A percentile compares a stretch with the other conserved stretches of the same genome.
phyloP scores from a whole-genome alignment of 2,888 invertebrate genomes.

The Amphipyra tragopoginis region DNA sequence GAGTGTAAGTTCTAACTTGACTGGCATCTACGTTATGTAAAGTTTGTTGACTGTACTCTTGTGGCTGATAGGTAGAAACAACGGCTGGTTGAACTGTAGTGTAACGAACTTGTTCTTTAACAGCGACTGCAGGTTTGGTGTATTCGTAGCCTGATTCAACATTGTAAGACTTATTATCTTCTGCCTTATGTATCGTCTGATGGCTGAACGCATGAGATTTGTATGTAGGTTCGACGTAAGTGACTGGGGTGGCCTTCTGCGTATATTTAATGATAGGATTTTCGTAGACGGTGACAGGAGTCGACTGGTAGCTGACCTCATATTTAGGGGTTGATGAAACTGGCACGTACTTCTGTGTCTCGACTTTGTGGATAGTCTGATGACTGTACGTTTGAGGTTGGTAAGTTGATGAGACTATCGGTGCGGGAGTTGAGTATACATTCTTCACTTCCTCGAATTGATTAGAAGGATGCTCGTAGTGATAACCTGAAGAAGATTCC shows the following conservation, averaged over 20 bases:
- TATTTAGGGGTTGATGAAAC: slow-evolving; percentile 77
- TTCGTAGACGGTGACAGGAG: slow-evolving; percentile 79
- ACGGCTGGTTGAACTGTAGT: slow-evolving; percentile 68
- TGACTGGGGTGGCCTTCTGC: slow-evolving; percentile 76
- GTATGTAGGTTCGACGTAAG: slow-evolving; percentile 69
- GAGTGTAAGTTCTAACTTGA: slow-evolving; percentile 65
- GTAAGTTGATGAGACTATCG: slow-evolving; percentile 70
- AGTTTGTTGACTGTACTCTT: slow-evolving; percentile 75
- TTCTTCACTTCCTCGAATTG: slow-evolving; percentile 73
- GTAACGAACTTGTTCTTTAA: slow-evolving; percentile 64
- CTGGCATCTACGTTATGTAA: slow-evolving; percentile 74
- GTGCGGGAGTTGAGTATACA: slow-evolving; percentile 72
- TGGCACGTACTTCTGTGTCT: slow-evolving; percentile 68
- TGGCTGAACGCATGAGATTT: slow-evolving; percentile 75
- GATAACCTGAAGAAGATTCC: slow-evolving; percentile 66
- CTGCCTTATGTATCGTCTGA: slow-evolving; percentile 76
- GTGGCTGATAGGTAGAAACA: slow-evolving; percentile 74
- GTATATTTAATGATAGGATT: slow-evolving; percentile 81
- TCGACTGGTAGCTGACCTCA: slow-evolving; percentile 75
- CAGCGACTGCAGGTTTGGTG: slow-evolving; percentile 55
- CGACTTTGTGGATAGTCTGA: slow-evolving; percentile 75
- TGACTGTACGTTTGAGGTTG: slow-evolving; percentile 72
- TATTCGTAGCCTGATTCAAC: slow-evolving; percentile 65
- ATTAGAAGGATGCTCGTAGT: slow-evolving; percentile 70
- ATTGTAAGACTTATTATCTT: slow-evolving; percentile 69